Percentiles rank a stretch among this genome's conserved stretches.
phyloP scores from a whole-genome alignment of 2,888 invertebrate genomes.

The Cenopis cana region DNA sequence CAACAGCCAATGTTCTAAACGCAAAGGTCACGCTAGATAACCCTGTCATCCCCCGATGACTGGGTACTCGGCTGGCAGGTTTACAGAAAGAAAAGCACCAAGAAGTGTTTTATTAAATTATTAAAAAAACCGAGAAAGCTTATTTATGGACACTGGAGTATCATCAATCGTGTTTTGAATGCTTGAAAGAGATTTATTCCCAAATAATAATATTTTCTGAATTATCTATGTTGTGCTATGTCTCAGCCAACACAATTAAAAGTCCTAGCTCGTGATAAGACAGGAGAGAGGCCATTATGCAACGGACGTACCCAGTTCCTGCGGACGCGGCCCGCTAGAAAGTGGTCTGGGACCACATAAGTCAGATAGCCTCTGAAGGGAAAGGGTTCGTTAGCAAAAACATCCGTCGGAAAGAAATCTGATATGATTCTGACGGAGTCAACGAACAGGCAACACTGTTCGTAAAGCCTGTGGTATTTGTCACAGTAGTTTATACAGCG shows the following conservation, averaged over 20 bases:
- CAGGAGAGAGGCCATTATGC: slow-evolving; percentile 53
- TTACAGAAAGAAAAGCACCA: background rate
- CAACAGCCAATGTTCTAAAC: background rate
- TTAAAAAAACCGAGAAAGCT: too few species aligned
- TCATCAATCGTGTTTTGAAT: too few species aligned
- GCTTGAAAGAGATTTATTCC: too few species aligned
- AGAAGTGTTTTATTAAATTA: too few species aligned
- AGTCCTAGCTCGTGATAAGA: slow-evolving; percentile 8
- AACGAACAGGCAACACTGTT: background rate
- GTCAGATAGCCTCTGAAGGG: slow-evolving; percentile 49
- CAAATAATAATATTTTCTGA: too few species aligned
- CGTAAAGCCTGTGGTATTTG: background rate
- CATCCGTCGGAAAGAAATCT: slow-evolving; percentile 51
- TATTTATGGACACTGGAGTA: too few species aligned
- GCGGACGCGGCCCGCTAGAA: slow-evolving; percentile 64
- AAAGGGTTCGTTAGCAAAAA: slow-evolving; percentile 58
- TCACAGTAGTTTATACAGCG: background rate
- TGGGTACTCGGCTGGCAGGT: background rate
- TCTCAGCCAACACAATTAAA: slow-evolving; percentile 13
- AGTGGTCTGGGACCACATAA: slow-evolving; percentile 56
- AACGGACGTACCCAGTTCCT: slow-evolving; percentile 59
- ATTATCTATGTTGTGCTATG: background rate
- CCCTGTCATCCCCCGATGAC: background rate
- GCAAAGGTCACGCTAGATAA: background rate
- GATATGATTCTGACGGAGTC: slow-evolving; percentile 25